Conservation (phyloP, 2,113 vertebrate species). For the Pangasianodon hypophthalmus region DNA sequence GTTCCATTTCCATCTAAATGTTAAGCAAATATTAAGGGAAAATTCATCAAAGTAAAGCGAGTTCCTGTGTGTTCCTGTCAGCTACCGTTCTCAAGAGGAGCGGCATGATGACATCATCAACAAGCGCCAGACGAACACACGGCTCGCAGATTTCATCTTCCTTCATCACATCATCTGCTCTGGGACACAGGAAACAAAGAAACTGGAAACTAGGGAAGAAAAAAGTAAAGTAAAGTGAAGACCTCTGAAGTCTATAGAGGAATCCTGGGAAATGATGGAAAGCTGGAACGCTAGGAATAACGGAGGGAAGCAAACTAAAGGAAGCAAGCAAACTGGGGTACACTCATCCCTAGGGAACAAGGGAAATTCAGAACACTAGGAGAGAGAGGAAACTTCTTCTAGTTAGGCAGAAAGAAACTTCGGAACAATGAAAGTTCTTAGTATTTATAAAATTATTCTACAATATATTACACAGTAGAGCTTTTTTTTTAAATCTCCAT, state of each 20-base stretch:
- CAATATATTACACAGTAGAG: no score
- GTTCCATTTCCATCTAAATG: neutral
- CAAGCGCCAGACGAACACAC: neutral
- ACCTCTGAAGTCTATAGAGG: neutral
- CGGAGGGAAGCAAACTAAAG: no score
- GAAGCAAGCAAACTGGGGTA: neutral
- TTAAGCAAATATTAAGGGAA: neutral
- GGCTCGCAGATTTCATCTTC: neutral
- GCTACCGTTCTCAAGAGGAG: neutral
- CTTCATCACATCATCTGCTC: neutral
- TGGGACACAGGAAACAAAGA: neutral
- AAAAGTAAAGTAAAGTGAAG: neutral
- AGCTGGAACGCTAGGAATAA: neutral
- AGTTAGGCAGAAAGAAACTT: neutral
- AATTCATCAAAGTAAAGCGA: neutral
- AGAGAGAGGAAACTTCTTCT: neutral
- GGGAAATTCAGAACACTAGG: neutral
- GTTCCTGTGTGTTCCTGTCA: neutral
- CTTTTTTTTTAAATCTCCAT: no score
- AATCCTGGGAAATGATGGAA: neutral
- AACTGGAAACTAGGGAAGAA: neutral
- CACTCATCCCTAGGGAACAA: neutral
- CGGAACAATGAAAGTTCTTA: no score
- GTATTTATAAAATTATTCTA: no score
- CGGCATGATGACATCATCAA: neutral